These are phyloP conservation scores for Himalopsyche tibetana DNA, from an alignment of 2,888 invertebrate species.

Conservation along the genomic window DNA sequence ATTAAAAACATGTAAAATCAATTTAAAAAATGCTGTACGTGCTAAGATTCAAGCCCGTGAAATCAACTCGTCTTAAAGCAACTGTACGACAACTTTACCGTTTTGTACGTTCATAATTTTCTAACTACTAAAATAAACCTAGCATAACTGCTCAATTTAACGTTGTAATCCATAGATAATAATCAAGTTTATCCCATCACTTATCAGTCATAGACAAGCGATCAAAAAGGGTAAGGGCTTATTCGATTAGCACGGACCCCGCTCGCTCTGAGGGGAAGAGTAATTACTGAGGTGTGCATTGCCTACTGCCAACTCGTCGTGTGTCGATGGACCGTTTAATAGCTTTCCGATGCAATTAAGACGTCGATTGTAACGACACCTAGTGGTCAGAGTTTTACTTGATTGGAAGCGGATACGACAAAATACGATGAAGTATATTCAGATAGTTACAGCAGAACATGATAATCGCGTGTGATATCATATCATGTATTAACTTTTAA, in stretches of 20 bases:
- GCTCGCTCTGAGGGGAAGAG: neutral
- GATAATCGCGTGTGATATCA: neutral
- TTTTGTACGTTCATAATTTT: no score
- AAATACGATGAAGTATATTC: neutral
- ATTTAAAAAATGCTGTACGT: no score
- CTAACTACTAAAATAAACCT: no score
- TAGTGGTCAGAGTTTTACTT: conserved; percentile 23
- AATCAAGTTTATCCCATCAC: conserved; percentile 45
- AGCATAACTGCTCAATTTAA: neutral
- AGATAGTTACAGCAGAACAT: neutral
- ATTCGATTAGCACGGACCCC: conserved; percentile 54
- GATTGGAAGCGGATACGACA: neutral
- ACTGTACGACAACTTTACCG: no score
- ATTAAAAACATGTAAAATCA: no score
- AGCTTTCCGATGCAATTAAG: conserved; percentile 61
- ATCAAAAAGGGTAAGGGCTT: conserved; percentile 40
- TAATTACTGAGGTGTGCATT: conserved; percentile 35
- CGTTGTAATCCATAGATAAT: conserved; percentile 23
- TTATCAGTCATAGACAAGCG: conserved; percentile 53
- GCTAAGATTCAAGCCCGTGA: no score
- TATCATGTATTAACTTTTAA: no score
- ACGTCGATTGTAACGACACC: conserved; percentile 32
- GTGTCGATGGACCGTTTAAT: conserved; percentile 59
- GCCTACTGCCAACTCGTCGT: conserved; percentile 45
- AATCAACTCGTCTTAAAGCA: no score